Conservation (phyloP, 2,888 invertebrate species). For the Timema podura region DNA sequence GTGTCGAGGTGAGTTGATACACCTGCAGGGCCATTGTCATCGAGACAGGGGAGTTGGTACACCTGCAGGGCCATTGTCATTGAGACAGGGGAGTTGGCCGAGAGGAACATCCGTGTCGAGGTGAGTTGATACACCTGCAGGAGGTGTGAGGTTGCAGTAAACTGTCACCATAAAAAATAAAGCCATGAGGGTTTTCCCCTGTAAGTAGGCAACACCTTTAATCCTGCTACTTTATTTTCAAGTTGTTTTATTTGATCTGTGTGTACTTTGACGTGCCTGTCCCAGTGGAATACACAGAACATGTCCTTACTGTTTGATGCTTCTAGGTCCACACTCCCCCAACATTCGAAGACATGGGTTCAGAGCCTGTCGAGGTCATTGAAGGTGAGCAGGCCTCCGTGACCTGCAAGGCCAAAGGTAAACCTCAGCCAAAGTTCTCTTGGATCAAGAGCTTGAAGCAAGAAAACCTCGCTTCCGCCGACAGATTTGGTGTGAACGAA, state of each 20-base stretch:
- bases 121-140: conserved; percentile 44
- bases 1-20: conserved; percentile 61
- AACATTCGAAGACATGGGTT: conserved; percentile 56
- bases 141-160: conserved; percentile 43
- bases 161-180: no score
- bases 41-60: conserved; percentile 46
- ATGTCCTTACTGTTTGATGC: not conserved
- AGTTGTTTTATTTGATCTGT: no score
- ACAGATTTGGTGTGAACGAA: conserved; percentile 50
- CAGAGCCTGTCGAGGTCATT: conserved; percentile 51
- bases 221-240: no score
- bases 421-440: conserved; percentile 75
- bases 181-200: no score
- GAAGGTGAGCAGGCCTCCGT: conserved; percentile 77
- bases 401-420: conserved; percentile 74
- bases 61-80: conserved; percentile 83
- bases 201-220: no score
- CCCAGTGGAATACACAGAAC: not conserved
- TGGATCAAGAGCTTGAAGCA: conserved; percentile 77
- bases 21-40: no score
- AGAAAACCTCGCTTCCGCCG: conserved; percentile 64
- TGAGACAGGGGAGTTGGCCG: conserved; percentile 72
- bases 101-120: conserved; percentile 74
- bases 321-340: conserved; percentile 69
- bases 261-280: not conserved